A percentile compares a stretch with the other conserved stretches of the same genome.
Conservation (phyloP, 2,113 vertebrate species). For the Lonchura striata region DNA sequence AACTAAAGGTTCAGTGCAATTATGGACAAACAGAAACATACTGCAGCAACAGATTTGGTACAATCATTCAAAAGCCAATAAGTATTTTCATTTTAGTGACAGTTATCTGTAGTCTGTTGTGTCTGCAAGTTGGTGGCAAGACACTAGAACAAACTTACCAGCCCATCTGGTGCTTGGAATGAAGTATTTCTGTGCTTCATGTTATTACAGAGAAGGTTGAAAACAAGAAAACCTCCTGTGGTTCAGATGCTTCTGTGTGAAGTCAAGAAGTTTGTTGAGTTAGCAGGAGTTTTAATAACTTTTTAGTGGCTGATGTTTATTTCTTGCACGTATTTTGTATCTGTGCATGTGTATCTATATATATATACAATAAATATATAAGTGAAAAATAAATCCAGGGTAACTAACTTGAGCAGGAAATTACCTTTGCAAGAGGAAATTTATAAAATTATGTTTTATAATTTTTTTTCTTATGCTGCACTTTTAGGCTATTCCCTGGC, state of each 20-base stretch:
- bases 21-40: slow-evolving; percentile 48
- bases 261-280: not conserved
- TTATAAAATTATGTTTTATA: not conserved
- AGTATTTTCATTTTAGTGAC: slow-evolving; percentile 48
- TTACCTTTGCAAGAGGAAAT: not conserved
- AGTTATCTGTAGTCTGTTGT: slow-evolving; percentile 52
- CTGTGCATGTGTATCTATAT: accelerated
- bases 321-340: not conserved
- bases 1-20: not conserved
- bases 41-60: slow-evolving; percentile 41
- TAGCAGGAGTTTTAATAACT: not conserved
- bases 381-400: not conserved
- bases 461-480: not conserved
- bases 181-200: not conserved
- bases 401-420: not conserved
- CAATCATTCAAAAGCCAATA: slow-evolving; percentile 16
- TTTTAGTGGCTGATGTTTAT: not conserved
- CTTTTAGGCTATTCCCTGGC: not conserved
- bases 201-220: not conserved
- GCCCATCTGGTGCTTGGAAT: slow-evolving; percentile 48
- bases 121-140: slow-evolving; percentile 52
- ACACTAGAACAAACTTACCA: slow-evolving; percentile 51
- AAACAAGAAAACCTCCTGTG: not conserved
- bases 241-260: not conserved
- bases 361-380: not conserved